These are phyloP conservation scores for Conus ventricosus DNA, from an alignment of 1,140 invertebrate genomes.

Conservation along the genomic window DNA sequence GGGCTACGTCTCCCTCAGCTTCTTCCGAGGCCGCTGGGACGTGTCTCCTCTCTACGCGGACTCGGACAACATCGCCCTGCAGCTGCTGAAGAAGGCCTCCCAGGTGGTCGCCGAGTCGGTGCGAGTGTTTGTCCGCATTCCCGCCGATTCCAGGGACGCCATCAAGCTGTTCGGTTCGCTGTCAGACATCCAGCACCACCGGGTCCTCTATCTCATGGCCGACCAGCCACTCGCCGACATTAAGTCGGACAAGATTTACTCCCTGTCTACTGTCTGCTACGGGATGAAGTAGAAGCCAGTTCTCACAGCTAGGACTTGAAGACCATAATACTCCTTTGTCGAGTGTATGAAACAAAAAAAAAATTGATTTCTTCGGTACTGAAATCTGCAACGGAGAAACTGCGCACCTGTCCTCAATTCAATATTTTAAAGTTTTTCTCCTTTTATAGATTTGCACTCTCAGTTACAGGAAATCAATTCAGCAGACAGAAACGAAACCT, in stretches of 20 bases:
- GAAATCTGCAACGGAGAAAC: not conserved
- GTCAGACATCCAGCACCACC: conserved; percentile 15
- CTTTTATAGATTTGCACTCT: not conserved
- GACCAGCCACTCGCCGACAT: conserved; percentile 7
- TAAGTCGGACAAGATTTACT: conserved; percentile 28
- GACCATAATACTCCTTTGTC: no score
- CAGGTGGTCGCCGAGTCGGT: conserved; percentile 17
- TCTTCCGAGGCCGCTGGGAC: conserved; percentile 26
- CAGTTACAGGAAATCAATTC: not conserved
- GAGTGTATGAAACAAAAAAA: no score
- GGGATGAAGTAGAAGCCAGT: conserved; percentile 18
- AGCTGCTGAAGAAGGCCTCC: conserved; percentile 21
- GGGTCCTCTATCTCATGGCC: conserved; percentile 29
- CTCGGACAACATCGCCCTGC: conserved; percentile 26
- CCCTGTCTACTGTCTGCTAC: conserved; percentile 32
- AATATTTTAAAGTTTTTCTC: not conserved
- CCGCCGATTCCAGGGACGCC: not conserved
- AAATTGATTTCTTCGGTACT: not conserved
- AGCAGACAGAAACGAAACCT: no score
- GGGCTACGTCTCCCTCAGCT: conserved; percentile 31
- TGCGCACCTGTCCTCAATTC: not conserved
- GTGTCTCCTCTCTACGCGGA: conserved; percentile 25
- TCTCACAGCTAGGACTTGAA: not conserved
- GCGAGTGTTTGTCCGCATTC: conserved; percentile 24
- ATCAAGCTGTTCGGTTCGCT: conserved; percentile 29